A percentile compares a stretch with the other conserved stretches of the same genome.
These are phyloP conservation scores for Acrocephalus kingi DNA, from an alignment of 2,113 vertebrate genomes.

Conservation along the genomic window DNA sequence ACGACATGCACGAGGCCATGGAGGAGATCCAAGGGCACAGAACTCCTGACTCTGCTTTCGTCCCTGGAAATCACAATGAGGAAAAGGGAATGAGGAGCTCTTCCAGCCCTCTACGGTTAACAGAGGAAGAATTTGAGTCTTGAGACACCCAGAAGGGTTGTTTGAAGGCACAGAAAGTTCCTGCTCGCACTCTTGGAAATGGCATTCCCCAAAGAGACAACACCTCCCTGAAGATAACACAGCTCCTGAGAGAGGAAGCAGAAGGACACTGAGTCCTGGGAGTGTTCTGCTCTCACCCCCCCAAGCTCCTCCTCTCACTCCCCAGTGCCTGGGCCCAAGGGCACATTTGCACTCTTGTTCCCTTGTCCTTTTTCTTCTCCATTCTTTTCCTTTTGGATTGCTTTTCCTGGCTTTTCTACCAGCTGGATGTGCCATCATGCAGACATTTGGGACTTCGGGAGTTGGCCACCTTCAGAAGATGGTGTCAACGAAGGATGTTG, in stretches of 20 bases:
- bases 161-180: neutral
- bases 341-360: neutral
- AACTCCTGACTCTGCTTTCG: neutral
- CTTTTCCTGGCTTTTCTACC: neutral
- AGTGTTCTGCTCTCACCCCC: neutral
- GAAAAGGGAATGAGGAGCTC: fast-evolving
- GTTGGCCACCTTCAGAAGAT: too few relatives aligned
- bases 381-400: neutral
- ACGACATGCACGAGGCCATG: fast-evolving
- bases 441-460: neutral
- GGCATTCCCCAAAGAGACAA: neutral
- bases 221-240: neutral
- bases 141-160: neutral
- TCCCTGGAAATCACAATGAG: neutral
- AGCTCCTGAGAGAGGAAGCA: neutral
- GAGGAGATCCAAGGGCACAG: neutral
- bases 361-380: neutral
- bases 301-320: neutral
- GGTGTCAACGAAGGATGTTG: too few relatives aligned
- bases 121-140: neutral
- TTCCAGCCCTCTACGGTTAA: fast-evolving
- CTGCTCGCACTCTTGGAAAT: neutral
- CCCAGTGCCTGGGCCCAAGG: neutral
- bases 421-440: fast-evolving
- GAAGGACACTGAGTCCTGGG: neutral